These are phyloP conservation scores for Drosophila lacteicornis DNA, from an alignment of 1,140 invertebrate genomes.

Conservation along the genomic window DNA sequence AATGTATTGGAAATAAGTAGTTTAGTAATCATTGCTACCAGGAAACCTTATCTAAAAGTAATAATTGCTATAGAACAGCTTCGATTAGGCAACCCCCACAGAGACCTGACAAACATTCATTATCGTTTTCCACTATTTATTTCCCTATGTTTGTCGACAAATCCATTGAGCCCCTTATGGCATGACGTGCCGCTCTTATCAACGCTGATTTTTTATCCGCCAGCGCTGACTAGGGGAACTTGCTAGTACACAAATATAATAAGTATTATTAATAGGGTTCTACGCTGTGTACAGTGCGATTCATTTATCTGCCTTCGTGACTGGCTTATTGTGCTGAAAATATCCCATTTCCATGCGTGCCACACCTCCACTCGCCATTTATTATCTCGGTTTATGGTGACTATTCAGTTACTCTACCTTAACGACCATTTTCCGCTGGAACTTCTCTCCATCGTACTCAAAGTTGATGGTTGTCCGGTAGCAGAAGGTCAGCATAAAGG, in stretches of 20 bases:
- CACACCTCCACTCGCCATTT: background rate
- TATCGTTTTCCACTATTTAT: background rate
- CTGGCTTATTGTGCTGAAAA: background rate
- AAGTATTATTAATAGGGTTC: conserved; percentile 5
- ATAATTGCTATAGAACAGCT: background rate
- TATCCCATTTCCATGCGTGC: background rate
- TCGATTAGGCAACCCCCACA: background rate
- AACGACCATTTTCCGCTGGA: conserved; percentile 53
- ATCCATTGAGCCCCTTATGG: background rate
- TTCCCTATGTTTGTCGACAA: conserved; percentile 7
- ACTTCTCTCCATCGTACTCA: conserved; percentile 33
- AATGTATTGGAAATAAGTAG: background rate
- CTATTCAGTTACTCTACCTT: conserved; percentile 52
- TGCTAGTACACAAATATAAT: background rate
- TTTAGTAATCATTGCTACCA: too few relatives aligned
- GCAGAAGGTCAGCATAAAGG: conserved; percentile 78
- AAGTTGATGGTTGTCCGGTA: conserved; percentile 57
- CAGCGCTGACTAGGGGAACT: background rate
- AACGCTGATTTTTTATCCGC: too few relatives aligned
- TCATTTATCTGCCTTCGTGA: background rate
- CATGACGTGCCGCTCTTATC: background rate
- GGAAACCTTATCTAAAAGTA: background rate
- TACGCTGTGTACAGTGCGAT: background rate
- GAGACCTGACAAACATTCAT: background rate
- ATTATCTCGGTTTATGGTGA: background rate